phyloP scores from a whole-genome alignment of 2,797 vertebrate species.

The Acanthopagrus latus region DNA sequence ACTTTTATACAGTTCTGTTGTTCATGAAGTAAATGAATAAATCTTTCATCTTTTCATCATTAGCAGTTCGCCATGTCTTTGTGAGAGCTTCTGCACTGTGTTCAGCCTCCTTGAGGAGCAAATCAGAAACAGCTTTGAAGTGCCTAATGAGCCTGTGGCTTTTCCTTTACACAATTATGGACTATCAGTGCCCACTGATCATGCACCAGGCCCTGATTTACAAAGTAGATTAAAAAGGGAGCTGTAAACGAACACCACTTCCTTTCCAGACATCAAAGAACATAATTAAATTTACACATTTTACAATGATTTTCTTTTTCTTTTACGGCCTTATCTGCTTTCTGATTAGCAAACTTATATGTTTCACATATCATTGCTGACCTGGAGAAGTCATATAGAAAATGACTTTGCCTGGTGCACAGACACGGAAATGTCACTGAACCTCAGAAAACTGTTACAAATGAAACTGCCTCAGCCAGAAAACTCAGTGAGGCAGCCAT shows the following conservation, averaged over 20 bases:
- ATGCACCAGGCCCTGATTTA: conserved; percentile 17
- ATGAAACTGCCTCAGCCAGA: not conserved
- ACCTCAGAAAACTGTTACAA: not conserved
- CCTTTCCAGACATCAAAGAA: conserved; percentile 21
- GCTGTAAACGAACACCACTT: not conserved
- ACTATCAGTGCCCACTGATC: conserved; percentile 13
- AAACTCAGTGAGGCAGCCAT: too few species aligned
- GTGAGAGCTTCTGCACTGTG: conserved; percentile 15
- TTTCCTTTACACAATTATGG: conserved; percentile 61
- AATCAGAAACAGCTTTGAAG: conserved; percentile 57
- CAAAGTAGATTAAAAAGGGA: conserved; percentile 21
- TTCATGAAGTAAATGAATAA: not conserved
- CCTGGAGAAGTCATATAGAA: not conserved
- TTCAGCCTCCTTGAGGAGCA: conserved; percentile 19
- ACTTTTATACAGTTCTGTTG: not conserved
- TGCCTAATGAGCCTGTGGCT: conserved; percentile 39
- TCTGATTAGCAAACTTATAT: not conserved
- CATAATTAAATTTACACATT: conserved; percentile 6
- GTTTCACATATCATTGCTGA: not conserved
- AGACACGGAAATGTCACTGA: not conserved
- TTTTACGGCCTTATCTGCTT: not conserved
- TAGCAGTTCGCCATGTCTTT: not conserved
- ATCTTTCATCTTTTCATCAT: not conserved
- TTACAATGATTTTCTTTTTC: not conserved
- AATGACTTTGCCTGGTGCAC: not conserved